Evolutionary conservation across 2,888 invertebrate genomes (phyloP), one percentile per base, ranked within the genome.

Genomic region (Trissonchulus latispiculum): DNA sequence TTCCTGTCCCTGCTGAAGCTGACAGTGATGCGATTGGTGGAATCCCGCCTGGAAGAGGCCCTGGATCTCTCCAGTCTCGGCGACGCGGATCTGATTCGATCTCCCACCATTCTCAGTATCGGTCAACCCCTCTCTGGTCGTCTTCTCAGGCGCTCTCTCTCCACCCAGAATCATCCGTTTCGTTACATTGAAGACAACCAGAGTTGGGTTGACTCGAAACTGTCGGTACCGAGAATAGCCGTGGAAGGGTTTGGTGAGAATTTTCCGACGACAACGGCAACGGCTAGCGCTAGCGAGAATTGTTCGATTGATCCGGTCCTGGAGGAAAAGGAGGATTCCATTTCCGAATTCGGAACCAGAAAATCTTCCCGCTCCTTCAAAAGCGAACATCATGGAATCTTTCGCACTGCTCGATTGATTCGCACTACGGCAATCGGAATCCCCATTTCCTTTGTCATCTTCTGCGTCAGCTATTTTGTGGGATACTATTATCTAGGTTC

Each of bases 1-100:
- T 81, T 81, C 73, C 74, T 80, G 15, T 80, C 81, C n/a, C 76
- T 81, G 28, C 15, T 29, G 28, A 62, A 62, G 28, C n/a, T 62
- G 64, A 29, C 64, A 29, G 64, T 29, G 3, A 62, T 48, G 8
- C 48, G 48, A 48, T 23, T 48, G 23, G 23, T 48, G 8, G 23
- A 48, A 48, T 48, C 48, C 8, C 8, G 48, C 8, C 8, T 48
- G 8, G 48, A 48, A 48, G 8, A 15, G 8, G 48, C 48, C 48
- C 23, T 48, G 8, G 48, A 48, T 48, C 23, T 48, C 8, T 48
- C 48, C 8, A 48, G 48, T 48, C 48, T 48, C 8, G 48, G 48
- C 8, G 48, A 48, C 48, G 48, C 23, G 23, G 23, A 8, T 23
- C 48, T 48, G 48, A 8, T 23, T 23, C 48, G 8, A 23, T 48